Conservation (phyloP, 2,797 vertebrate genomes). For the Rhincodon typus region DNA sequence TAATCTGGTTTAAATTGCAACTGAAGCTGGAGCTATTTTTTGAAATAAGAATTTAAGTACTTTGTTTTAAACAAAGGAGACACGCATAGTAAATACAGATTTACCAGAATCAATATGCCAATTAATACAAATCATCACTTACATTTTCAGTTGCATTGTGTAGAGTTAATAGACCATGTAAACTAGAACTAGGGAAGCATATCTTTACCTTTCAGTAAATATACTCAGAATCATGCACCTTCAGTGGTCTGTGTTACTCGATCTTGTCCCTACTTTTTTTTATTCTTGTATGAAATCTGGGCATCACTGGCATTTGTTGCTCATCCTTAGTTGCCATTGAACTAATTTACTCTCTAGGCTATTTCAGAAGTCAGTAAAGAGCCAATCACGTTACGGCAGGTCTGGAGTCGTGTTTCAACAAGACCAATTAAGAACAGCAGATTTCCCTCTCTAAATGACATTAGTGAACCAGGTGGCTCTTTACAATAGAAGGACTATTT, state of each 20-base stretch:
- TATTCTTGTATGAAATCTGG: no score
- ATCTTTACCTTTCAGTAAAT: neutral
- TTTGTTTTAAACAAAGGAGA: constrained; percentile 24
- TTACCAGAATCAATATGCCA: constrained; percentile 38
- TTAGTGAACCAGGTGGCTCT: no score
- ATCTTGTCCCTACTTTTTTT: neutral
- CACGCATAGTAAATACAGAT: constrained; percentile 29
- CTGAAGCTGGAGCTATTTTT: neutral
- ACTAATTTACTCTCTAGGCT: no score
- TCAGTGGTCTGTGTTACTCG: constrained; percentile 41
- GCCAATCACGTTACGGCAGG: no score
- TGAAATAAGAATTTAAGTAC: neutral
- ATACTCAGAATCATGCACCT: constrained; percentile 24
- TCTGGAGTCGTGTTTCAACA: no score
- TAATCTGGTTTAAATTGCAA: neutral
- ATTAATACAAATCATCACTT: constrained; percentile 25
- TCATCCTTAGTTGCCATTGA: no score
- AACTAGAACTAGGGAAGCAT: constrained; percentile 38
- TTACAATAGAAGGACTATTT: no score
- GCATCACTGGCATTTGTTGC: no score
- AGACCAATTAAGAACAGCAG: no score
- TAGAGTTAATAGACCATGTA: constrained; percentile 40
- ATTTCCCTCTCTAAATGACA: no score
- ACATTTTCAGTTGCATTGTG: constrained; percentile 1
- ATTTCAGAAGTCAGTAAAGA: no score